Evolutionary conservation across 2,888 invertebrate genomes (phyloP).

Genomic region (Chromoteleia sp.): DNA sequence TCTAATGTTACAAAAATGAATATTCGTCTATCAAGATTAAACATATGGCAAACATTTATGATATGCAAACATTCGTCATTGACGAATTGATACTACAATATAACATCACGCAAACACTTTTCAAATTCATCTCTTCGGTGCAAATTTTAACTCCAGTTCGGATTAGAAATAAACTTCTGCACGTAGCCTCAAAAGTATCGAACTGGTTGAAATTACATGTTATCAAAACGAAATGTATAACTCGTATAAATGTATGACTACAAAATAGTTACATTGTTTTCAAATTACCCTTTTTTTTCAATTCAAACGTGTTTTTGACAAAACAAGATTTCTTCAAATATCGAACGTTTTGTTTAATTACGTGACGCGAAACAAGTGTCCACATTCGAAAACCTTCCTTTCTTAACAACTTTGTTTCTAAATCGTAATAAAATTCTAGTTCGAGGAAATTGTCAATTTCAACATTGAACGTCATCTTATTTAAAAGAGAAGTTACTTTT

Average conservation of each 20-base stretch:
- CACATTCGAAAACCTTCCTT: conserved; percentile 36
- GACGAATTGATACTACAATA: conserved; percentile 27
- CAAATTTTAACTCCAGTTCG: not conserved
- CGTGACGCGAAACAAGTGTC: conserved; percentile 7
- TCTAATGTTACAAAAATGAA: conserved; percentile 14
- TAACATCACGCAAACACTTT: conserved; percentile 10
- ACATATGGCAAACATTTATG: conserved; percentile 51
- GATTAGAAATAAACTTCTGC: conserved; percentile 19
- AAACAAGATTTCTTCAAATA: conserved; percentile 21
- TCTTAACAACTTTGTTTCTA: conserved; percentile 14
- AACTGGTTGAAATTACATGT: conserved; percentile 30
- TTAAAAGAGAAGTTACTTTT: not conserved
- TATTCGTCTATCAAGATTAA: conserved; percentile 24
- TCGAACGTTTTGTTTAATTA: conserved; percentile 35
- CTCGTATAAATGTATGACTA: conserved; percentile 7
- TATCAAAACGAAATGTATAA: conserved; percentile 31
- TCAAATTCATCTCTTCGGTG: not conserved
- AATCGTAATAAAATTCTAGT: conserved; percentile 6
- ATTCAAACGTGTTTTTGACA: not conserved
- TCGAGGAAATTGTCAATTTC: conserved; percentile 6
- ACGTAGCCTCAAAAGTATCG: conserved; percentile 26
- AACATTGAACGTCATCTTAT: conserved; percentile 13
- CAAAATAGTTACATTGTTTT: not conserved
- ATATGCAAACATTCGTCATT: conserved; percentile 53
- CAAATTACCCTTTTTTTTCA: conserved; percentile 2